phyloP scores from a whole-genome alignment of 2,888 invertebrate species.

The Eupithecia pulchellata region DNA sequence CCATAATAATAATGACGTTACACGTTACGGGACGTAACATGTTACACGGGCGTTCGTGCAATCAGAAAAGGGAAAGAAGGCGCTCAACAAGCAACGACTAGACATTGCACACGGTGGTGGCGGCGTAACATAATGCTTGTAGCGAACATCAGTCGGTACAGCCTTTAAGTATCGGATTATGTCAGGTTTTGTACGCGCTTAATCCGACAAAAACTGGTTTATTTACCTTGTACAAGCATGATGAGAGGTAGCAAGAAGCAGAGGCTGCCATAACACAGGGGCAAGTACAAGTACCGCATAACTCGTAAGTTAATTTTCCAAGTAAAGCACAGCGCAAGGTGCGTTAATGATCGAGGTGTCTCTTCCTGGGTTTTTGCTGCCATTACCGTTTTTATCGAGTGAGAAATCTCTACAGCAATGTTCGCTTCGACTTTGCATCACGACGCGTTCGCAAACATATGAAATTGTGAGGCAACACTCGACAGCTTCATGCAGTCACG shows the following conservation, averaged over 20 bases:
- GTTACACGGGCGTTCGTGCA: neutral
- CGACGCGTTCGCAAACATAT: conserved; percentile 26
- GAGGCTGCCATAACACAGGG: conserved; percentile 32
- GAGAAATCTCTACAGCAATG: conserved; percentile 24
- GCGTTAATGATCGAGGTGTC: conserved; percentile 40
- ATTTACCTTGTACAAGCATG: conserved; percentile 18
- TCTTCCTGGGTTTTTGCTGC: conserved; percentile 39
- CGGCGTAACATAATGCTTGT: neutral
- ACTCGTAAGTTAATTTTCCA: conserved; percentile 38
- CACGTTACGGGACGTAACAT: neutral
- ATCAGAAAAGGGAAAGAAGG: neutral
- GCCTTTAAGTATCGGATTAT: conserved; percentile 22
- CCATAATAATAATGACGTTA: conserved; percentile 14
- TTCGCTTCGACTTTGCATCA: conserved; percentile 20
- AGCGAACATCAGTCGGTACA: neutral
- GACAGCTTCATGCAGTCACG: conserved; percentile 30
- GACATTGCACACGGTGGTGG: no score
- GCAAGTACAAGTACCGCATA: conserved; percentile 33
- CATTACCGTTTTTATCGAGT: conserved; percentile 25
- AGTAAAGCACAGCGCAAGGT: conserved; percentile 40
- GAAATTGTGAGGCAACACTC: conserved; percentile 24
- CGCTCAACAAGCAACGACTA: neutral
- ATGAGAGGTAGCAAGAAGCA: conserved; percentile 25
- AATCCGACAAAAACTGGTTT: conserved; percentile 19
- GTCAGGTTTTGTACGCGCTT: conserved; percentile 12